phyloP scores from a whole-genome alignment of 2,797 vertebrate genomes.

The Haliaeetus vocifer region DNA sequence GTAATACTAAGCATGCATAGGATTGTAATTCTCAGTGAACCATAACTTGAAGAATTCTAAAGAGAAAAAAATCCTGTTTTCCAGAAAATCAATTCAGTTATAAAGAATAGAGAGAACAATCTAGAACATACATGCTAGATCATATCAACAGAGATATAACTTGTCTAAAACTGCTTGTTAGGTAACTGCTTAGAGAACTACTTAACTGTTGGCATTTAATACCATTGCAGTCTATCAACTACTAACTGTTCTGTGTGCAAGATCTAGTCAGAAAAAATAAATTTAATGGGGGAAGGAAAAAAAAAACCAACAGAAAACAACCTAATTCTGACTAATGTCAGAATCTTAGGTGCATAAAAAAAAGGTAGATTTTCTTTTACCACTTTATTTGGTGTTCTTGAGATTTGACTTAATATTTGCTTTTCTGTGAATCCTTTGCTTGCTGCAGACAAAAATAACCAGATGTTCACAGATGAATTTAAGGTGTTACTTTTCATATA shows the following conservation, averaged over 20 bases:
- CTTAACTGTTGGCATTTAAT: neutral
- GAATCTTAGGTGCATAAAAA: neutral
- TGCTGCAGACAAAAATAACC: neutral
- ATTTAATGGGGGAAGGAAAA: neutral
- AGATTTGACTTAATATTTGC: neutral
- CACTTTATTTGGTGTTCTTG: neutral
- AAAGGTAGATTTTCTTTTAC: neutral
- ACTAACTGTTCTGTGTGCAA: neutral
- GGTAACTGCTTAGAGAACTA: neutral
- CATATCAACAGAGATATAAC: neutral
- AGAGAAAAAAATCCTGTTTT: neutral
- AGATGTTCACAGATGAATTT: neutral
- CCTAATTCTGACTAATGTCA: neutral
- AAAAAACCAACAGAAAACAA: neutral
- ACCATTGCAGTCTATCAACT: neutral
- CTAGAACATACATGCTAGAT: neutral
- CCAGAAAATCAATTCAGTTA: neutral
- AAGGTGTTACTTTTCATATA: neutral
- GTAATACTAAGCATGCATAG: neutral
- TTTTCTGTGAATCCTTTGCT: neutral
- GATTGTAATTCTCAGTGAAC: neutral
- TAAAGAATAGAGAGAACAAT: neutral
- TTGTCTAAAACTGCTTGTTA: neutral
- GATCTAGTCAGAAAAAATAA: neutral
- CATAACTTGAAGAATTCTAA: neutral